A percentile compares a stretch with the other conserved stretches of the same genome.
phyloP scores from a whole-genome alignment of 2,888 invertebrate genomes.

The Leptinotarsa rubiginosa region DNA sequence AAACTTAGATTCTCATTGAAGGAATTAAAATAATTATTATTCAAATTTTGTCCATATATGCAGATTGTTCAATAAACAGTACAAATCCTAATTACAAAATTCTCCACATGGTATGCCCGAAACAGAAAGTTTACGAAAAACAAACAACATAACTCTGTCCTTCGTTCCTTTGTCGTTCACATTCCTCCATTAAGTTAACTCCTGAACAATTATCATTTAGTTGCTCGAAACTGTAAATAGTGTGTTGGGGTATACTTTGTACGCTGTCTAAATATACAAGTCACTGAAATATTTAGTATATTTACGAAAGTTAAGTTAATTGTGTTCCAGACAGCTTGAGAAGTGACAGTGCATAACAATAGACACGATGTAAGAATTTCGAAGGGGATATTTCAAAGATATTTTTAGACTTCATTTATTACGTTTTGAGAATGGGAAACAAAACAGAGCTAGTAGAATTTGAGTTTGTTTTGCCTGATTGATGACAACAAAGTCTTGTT shows the following conservation, averaged over 20 bases:
- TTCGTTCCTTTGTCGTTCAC: slow-evolving; percentile 34
- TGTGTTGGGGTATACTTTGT: slow-evolving; percentile 34
- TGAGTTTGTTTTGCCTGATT: too few species aligned
- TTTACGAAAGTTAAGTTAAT: slow-evolving; percentile 48
- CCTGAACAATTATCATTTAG: slow-evolving; percentile 38
- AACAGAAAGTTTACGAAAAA: slow-evolving; percentile 10
- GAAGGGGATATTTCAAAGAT: slow-evolving; percentile 37
- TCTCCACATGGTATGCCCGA: not conserved
- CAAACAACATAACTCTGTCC: slow-evolving; percentile 40
- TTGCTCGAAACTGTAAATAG: slow-evolving; percentile 37
- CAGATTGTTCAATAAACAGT: too few species aligned
- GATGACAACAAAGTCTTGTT: too few species aligned
- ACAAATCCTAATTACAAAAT: not conserved
- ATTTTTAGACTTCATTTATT: slow-evolving; percentile 39
- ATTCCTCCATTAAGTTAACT: slow-evolving; percentile 36
- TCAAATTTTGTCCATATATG: too few species aligned
- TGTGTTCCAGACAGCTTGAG: slow-evolving; percentile 49
- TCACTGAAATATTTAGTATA: slow-evolving; percentile 49
- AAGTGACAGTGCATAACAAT: slow-evolving; percentile 51
- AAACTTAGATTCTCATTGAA: too few species aligned
- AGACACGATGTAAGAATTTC: slow-evolving; percentile 45
- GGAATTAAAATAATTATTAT: too few species aligned
- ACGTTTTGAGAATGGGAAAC: not conserved
- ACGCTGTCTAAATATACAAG: slow-evolving; percentile 47
- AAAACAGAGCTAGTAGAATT: not conserved